phyloP scores from a whole-genome alignment of 2,888 invertebrate species.

The Danaus chrysippus region DNA sequence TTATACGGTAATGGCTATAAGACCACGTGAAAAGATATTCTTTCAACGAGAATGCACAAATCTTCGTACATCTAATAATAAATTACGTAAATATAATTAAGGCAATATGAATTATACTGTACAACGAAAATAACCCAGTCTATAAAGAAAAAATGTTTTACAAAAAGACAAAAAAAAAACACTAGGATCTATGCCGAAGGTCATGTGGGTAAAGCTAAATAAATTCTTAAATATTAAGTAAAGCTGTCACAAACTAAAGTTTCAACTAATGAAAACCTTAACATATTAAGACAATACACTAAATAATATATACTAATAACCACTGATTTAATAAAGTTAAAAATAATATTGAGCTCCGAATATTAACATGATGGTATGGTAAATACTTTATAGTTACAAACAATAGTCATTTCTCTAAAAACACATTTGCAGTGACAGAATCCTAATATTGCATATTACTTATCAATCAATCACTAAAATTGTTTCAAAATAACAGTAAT shows the following conservation, averaged over 20 bases:
- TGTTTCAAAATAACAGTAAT: too few relatives aligned
- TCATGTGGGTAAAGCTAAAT: slow-evolving; percentile 37
- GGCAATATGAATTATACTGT: slow-evolving; percentile 64
- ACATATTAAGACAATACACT: background rate
- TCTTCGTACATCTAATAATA: slow-evolving; percentile 65
- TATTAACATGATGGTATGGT: too few relatives aligned
- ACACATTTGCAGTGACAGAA: too few relatives aligned
- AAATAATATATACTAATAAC: too few relatives aligned
- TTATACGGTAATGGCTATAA: background rate
- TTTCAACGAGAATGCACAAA: slow-evolving; percentile 72
- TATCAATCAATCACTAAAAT: too few relatives aligned
- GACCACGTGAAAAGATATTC: background rate
- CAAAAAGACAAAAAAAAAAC: slow-evolving; percentile 35
- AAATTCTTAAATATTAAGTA: slow-evolving; percentile 64
- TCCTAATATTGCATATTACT: too few relatives aligned
- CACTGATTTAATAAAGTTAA: too few relatives aligned
- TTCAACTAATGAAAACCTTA: background rate
- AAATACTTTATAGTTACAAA: too few relatives aligned
- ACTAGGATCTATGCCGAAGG: slow-evolving; percentile 20
- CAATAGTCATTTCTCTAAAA: too few relatives aligned
- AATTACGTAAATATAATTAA: slow-evolving; percentile 78
- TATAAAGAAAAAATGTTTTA: slow-evolving; percentile 30
- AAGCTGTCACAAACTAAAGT: slow-evolving; percentile 54
- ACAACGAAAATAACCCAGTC: slow-evolving; percentile 50
- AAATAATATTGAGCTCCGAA: too few relatives aligned